Percentiles rank a stretch among this genome's conserved stretches.
Evolutionary conservation across 2,797 vertebrate species (phyloP).

Genomic region (Enteromius mattozi): DNA sequence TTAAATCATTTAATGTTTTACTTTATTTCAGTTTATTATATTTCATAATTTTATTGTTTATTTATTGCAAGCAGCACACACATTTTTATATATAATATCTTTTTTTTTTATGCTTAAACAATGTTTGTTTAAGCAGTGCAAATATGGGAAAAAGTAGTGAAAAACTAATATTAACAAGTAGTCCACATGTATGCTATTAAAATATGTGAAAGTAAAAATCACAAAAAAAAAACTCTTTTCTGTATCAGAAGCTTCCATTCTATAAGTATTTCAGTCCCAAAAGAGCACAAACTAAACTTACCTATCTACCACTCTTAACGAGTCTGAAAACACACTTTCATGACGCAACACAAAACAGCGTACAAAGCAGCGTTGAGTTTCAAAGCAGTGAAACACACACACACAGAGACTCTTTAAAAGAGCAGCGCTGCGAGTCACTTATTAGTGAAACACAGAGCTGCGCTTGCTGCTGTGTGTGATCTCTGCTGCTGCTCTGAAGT

Average conservation of each 20-base stretch:
- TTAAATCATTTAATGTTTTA: too few species aligned
- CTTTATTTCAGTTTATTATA: too few species aligned
- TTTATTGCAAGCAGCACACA: too few species aligned
- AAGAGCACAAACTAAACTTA: not conserved
- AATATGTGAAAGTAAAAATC: too few species aligned
- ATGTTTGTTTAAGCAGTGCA: too few species aligned
- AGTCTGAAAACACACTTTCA: constrained; percentile 1
- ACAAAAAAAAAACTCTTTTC: not conserved
- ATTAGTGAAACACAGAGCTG: constrained; percentile 77
- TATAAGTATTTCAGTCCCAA: not conserved
- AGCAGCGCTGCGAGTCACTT: constrained; percentile 47
- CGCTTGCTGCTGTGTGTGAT: constrained; percentile 72
- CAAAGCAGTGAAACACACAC: not conserved
- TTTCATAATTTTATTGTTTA: too few species aligned
- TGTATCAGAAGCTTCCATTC: not conserved
- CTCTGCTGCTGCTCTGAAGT: constrained; percentile 76
- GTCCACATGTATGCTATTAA: too few species aligned
- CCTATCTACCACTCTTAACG: not conserved
- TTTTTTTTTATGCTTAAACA: too few species aligned
- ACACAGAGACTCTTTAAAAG: not conserved
- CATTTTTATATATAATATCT: too few species aligned
- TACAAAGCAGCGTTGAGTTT: constrained; percentile 11
- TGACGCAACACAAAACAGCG: not conserved
- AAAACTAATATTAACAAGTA: too few species aligned
- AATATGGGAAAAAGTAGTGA: too few species aligned